Conservation (phyloP, 2,888 invertebrate species). For the Biston stratarius region DNA sequence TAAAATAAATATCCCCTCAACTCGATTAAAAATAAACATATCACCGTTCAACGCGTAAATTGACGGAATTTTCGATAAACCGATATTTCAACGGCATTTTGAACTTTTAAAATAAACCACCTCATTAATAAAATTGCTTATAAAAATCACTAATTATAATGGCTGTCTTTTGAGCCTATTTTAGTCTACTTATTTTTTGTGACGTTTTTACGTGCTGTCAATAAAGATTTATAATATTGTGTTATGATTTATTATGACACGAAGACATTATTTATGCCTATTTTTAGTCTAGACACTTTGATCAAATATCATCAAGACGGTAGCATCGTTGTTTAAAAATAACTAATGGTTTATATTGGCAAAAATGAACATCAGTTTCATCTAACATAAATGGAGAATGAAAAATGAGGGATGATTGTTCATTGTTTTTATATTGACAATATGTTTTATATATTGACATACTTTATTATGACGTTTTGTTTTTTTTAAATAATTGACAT, state of each 20-base stretch:
- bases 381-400: not conserved
- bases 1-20: constrained; percentile 8
- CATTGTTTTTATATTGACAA: too few relatives aligned
- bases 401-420: not conserved
- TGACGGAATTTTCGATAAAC: constrained; percentile 22
- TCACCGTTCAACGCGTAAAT: constrained; percentile 8
- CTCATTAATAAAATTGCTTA: constrained; percentile 16
- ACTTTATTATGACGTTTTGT: too few relatives aligned
- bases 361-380: not conserved
- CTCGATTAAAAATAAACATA: constrained; percentile 25
- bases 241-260: too few relatives aligned
- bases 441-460: too few relatives aligned
- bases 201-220: too few relatives aligned
- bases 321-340: not conserved
- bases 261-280: not conserved
- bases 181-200: too few relatives aligned
- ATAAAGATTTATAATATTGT: too few relatives aligned
- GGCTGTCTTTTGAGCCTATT: too few relatives aligned
- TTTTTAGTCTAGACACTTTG: not conserved
- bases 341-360: not conserved
- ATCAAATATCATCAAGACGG: not conserved
- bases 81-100: constrained; percentile 16
- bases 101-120: constrained; percentile 13
- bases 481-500: too few relatives aligned
- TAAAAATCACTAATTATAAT: not conserved